Percentiles rank a stretch among this genome's conserved stretches.
phyloP scores from a whole-genome alignment of 2,797 vertebrate genomes.

The Garrulus glandarius region DNA sequence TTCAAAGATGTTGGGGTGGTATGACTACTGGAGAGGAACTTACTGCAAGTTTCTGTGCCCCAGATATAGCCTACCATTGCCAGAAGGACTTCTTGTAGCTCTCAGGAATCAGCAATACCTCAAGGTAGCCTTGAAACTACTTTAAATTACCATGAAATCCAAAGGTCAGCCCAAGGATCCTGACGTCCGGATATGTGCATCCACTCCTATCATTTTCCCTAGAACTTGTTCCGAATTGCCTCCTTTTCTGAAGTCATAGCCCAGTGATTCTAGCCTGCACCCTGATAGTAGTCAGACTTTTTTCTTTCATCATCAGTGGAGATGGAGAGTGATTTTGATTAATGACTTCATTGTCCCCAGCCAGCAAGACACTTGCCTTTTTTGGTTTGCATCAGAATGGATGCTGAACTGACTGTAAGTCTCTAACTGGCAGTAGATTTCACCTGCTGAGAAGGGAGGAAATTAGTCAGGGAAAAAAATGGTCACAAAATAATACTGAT shows the following conservation, averaged over 20 bases:
- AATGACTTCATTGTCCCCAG: constrained; percentile 63
- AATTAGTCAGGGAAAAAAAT: constrained; percentile 47
- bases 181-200: neutral
- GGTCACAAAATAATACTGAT: constrained; percentile 35
- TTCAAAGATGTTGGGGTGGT: constrained; percentile 3
- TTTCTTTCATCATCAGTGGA: constrained; percentile 27
- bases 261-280: constrained; percentile 3
- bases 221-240: neutral
- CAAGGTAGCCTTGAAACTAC: neutral
- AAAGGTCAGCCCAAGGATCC: neutral
- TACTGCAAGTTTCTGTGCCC: neutral
- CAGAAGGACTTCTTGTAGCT: neutral
- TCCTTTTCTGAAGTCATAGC: neutral
- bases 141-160: neutral
- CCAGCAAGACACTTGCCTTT: constrained; percentile 58
- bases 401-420: constrained; percentile 38
- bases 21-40: neutral
- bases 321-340: constrained; percentile 60
- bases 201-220: neutral
- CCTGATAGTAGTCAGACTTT: neutral
- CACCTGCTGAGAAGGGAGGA: constrained; percentile 52
- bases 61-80: neutral
- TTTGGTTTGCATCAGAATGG: constrained; percentile 63
- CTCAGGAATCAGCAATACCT: neutral
- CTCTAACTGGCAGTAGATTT: constrained; percentile 46